Evolutionary conservation across 2,888 invertebrate species (phyloP).

Genomic region (Aphodius sticticus): DNA sequence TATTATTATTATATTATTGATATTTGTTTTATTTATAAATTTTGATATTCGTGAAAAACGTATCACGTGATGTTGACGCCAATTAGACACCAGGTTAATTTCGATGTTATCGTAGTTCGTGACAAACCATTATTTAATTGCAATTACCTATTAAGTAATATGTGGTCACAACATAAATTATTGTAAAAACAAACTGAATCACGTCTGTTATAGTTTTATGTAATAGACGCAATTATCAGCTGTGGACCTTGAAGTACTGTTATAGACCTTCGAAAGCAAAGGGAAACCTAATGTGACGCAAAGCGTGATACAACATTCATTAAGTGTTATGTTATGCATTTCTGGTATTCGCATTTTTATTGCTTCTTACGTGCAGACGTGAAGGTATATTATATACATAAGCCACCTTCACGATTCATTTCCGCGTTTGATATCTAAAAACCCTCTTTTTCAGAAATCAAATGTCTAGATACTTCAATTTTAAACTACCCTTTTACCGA

Average conservation of each 20-base stretch:
- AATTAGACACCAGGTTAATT: neutral
- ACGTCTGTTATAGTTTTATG: conserved; percentile 22
- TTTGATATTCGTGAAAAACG: neutral
- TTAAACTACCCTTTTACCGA: too few species aligned
- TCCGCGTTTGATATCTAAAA: neutral
- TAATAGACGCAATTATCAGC: conserved; percentile 24
- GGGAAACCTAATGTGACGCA: conserved; percentile 20
- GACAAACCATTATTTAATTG: neutral
- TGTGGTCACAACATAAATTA: neutral
- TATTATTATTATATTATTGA: too few species aligned
- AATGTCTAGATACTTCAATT: neutral
- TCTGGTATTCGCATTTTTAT: conserved; percentile 21
- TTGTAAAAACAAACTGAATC: conserved; percentile 20
- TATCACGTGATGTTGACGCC: neutral
- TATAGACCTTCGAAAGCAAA: conserved; percentile 24
- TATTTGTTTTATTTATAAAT: too few species aligned
- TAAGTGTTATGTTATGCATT: conserved; percentile 25
- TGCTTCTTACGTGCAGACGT: neutral
- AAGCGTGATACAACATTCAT: conserved; percentile 17
- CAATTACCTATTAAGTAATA: neutral
- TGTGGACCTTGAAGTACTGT: conserved; percentile 21
- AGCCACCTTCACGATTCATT: neutral
- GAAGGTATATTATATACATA: neutral
- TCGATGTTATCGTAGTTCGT: neutral
- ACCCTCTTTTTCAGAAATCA: neutral